phyloP scores from a whole-genome alignment of 2,113 vertebrate species.

The Pedetes capensis region DNA sequence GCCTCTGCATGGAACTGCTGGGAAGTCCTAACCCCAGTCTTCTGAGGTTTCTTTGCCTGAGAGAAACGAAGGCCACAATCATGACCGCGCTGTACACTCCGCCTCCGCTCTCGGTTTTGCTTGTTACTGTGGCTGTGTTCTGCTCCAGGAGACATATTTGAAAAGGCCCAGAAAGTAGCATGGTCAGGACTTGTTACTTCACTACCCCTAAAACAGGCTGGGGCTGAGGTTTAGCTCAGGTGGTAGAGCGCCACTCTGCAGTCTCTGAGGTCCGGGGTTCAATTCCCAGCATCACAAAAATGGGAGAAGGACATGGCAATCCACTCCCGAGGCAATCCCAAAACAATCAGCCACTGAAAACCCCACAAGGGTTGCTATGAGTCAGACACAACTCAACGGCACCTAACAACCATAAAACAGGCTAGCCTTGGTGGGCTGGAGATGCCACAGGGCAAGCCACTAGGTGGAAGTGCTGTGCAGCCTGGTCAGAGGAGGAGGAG shows the following conservation, averaged over 20 bases:
- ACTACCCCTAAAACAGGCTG: background rate
- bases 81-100: background rate
- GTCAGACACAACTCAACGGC: too few species aligned
- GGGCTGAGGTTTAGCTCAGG: too few species aligned
- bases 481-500: background rate
- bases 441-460: background rate
- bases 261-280: too few species aligned
- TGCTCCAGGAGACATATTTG: constrained; percentile 3
- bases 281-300: too few species aligned
- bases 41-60: constrained; percentile 39
- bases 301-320: too few species aligned
- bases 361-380: too few species aligned
- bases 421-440: background rate
- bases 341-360: too few species aligned
- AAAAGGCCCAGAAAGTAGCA: background rate
- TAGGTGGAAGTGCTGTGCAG: background rate
- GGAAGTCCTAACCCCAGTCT: constrained; percentile 16
- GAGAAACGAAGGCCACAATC: constrained; percentile 2
- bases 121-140: constrained; percentile 14
- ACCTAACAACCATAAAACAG: background rate
- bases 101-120: background rate
- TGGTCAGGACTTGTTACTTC: background rate
- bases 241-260: too few species aligned
- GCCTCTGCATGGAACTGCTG: constrained; percentile 25
- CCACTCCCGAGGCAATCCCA: too few species aligned